Evolutionary conservation across 2,888 invertebrate species (phyloP), one percentile per base, ranked within the genome.

Genomic region (Synanthedon vespiformis): DNA sequence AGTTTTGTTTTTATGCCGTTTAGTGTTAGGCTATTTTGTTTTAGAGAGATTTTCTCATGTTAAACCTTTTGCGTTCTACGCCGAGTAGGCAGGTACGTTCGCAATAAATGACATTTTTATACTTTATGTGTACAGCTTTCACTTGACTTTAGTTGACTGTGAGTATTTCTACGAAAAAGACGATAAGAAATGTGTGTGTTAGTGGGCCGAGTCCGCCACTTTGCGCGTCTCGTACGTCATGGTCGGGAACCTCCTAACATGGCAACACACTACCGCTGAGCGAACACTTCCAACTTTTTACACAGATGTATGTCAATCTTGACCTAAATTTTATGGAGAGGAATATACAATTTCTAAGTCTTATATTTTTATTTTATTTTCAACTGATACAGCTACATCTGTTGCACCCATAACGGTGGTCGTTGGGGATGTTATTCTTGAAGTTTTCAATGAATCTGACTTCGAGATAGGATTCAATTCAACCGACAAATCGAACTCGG

Each of bases 151-250:
- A 77, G 79, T 72, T 77, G 77, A 71, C 77, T 75, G 70, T 73
- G 74, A 82, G 70, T 83, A 77, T 82, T 82, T 87, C 86, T 78
- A 74, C 79, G 86, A 85, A 86, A 83, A 84, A 80, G 81, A 80
- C 76, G 74, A 81, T 75, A 85, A 86, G 83, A 85, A 87, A 66
- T 76, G 79, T 79, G 74, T 80, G 76, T 85, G 86, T 85, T 71
- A 87, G 86, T 87, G 79, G 80, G 84, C 67, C 86, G 81, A 74
- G 81, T 80, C 83, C 82, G 84, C 53, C 47, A 53, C 48, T 50
- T 51, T 51, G 53, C 55, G 53, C n/a, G 34, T 34, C 34, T 34
- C 44, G 50, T 34, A 34, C 34, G 27, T 14, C 27, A 51, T 49
- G 52, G 13, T 41, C 54, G 40, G 47, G 51, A 18, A 49, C 16